Conservation (phyloP, 2,113 vertebrate genomes). For the Mirounga angustirostris region DNA sequence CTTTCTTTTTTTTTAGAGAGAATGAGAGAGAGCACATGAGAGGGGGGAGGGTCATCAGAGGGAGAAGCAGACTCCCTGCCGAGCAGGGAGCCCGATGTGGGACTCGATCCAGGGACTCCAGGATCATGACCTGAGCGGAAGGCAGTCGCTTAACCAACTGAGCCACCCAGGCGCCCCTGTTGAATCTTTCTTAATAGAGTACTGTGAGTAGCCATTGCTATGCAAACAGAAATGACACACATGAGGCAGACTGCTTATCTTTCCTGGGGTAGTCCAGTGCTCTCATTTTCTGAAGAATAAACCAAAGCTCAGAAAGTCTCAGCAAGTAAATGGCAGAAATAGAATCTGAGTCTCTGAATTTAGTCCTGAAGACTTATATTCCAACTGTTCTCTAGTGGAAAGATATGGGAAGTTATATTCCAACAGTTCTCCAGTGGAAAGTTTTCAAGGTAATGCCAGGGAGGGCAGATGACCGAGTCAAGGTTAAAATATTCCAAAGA, state of each 20-base stretch:
- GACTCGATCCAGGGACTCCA: too few relatives aligned
- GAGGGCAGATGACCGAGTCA: background rate
- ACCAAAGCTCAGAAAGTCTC: background rate
- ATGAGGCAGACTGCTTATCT: background rate
- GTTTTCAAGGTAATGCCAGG: background rate
- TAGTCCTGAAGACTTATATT: background rate
- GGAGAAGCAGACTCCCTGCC: too few relatives aligned
- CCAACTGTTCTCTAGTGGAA: background rate
- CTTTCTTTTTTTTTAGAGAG: background rate
- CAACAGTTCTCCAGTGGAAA: background rate
- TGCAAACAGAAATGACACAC: background rate
- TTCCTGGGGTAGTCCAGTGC: background rate
- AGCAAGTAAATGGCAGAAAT: background rate
- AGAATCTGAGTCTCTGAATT: background rate
- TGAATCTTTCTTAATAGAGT: background rate
- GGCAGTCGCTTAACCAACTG: too few relatives aligned
- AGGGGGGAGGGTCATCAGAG: too few relatives aligned
- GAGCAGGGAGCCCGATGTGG: too few relatives aligned
- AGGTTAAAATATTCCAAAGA: conserved; percentile 21
- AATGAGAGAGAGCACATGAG: too few relatives aligned
- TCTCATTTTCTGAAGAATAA: conserved; percentile 25
- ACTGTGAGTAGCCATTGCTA: background rate
- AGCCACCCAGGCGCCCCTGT: background rate
- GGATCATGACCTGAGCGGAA: too few relatives aligned
- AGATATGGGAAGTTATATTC: background rate